Conservation (phyloP, 2,113 vertebrate genomes). For the Gambusia affinis region DNA sequence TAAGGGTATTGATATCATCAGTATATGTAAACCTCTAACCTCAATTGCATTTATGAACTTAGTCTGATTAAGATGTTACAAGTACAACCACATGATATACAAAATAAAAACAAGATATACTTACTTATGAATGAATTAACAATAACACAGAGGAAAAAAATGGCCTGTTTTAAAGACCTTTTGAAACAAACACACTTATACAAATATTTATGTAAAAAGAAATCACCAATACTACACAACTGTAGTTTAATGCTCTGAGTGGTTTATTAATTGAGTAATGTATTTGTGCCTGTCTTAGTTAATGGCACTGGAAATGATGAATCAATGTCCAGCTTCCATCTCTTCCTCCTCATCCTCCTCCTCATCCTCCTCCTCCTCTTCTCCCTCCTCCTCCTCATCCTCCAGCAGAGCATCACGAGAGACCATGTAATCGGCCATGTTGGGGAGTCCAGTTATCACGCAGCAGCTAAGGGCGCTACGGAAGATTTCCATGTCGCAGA, state of each 20-base stretch:
- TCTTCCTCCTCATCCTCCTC: not conserved
- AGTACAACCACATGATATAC: too few relatives aligned
- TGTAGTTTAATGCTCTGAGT: not conserved
- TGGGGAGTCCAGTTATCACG: constrained; percentile 81
- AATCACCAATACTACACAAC: not conserved
- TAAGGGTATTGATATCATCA: too few relatives aligned
- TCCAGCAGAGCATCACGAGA: not conserved
- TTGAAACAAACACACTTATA: not conserved
- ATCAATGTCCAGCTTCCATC: not conserved
- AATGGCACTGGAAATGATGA: not conserved
- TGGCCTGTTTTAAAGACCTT: not conserved
- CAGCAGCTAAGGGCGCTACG: constrained; percentile 89
- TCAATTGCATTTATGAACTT: too few relatives aligned
- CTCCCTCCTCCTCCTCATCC: not conserved
- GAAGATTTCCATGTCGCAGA: constrained; percentile 76
- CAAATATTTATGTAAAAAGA: not conserved
- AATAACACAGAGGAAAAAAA: too few relatives aligned
- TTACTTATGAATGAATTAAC: too few relatives aligned
- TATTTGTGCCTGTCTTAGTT: not conserved
- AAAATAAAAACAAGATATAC: too few relatives aligned
- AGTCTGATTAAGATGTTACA: too few relatives aligned
- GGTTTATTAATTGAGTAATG: constrained; percentile 11
- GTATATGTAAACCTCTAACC: too few relatives aligned
- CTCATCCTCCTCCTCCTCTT: not conserved
- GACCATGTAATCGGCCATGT: constrained; percentile 23